Base-by-base conservation (phyloP, 2,113 vertebrate species). In the Climacteris rufus region DNA sequence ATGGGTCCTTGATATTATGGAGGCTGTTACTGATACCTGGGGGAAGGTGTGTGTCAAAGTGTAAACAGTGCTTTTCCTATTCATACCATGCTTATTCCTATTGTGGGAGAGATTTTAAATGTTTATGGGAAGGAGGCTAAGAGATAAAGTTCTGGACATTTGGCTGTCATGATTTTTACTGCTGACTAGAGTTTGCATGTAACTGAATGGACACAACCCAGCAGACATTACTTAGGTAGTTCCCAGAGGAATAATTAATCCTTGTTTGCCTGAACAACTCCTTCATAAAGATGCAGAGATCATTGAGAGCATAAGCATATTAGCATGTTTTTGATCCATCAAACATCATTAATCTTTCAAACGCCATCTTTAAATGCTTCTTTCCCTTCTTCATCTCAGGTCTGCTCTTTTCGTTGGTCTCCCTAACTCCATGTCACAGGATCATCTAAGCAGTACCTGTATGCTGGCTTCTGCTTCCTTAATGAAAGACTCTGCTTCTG, bases 181-280 rank as follows among this genome's bases (percentile, higher is more conserved):
- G 75, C 85, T 97, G 94, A 93, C 77, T 96, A 84, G 91, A 91
- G 49, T 90, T 95, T 78, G 74, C 83, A 53, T 76, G 70, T 94
- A 97, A 96, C 87, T 94, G 84, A 97, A 94, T 90, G 78, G 91
- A 80, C 65, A 94, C 87, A 95, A 70, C 76, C 45, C 81, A 94
- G 84, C 79, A 95, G 88, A 94, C 86, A 65, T 96, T 90, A 94
- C 82, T 94, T 96, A 89, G 68, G 96, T 96, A 91, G 40, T 50
- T 97, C 47, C 90, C 92, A 31, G 25, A 85, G 78, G 71, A 97
- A 94, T 95, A 96, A 89, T 45, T 65, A 93, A 81, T 90, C 83
- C 84, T 97, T 74, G 5, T 53, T 61, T 91, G 23, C 65, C n/a
- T 89, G 53, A 94, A 44, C 42, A 23, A 15, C 42, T 80, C 15